These are phyloP conservation scores for Acanthosepion esculentum DNA, from an alignment of 2,888 invertebrate genomes.

Conservation along the genomic window DNA sequence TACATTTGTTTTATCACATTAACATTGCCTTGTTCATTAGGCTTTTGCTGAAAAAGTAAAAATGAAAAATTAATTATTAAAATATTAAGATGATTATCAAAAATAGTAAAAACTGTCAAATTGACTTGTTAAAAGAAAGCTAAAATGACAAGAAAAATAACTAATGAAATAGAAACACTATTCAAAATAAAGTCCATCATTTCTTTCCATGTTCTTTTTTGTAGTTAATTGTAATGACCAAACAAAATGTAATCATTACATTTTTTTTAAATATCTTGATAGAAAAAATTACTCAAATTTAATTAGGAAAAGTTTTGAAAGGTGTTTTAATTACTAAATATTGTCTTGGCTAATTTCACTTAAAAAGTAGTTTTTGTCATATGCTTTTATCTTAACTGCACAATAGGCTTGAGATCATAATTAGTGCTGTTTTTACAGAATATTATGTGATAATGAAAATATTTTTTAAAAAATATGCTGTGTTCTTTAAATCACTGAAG, in stretches of 20 bases:
- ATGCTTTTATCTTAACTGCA: too few relatives aligned
- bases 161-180: neutral
- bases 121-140: neutral
- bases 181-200: neutral
- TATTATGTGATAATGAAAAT: too few relatives aligned
- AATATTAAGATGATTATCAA: neutral
- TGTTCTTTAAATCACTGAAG: too few relatives aligned
- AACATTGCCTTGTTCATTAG: neutral
- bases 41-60: neutral
- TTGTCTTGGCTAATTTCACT: neutral
- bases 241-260: neutral
- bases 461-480: too few relatives aligned
- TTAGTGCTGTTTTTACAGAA: neutral
- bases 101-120: neutral
- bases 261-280: neutral
- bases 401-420: neutral
- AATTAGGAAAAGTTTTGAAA: neutral
- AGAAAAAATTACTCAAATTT: neutral
- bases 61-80: slow-evolving; percentile 10
- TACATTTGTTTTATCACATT: neutral
- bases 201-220: neutral
- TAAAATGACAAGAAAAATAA: neutral
- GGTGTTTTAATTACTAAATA: neutral
- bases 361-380: neutral
- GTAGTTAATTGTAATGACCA: neutral